Conservation (phyloP, 2,888 invertebrate species). For the Drosophila fulvimacula region DNA sequence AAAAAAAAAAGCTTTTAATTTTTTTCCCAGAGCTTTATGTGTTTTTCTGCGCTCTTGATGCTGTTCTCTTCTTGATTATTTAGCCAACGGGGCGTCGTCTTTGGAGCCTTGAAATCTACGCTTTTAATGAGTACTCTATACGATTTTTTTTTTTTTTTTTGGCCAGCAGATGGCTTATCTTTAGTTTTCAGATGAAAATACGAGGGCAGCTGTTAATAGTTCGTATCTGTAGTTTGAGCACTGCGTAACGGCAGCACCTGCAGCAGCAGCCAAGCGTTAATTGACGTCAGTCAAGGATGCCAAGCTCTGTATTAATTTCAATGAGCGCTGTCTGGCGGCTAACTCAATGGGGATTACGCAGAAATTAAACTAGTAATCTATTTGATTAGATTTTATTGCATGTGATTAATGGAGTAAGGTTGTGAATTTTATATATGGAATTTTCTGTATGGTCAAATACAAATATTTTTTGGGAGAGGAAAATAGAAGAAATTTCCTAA, state of each 20-base stretch:
- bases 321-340: background rate
- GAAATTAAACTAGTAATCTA: slow-evolving; percentile 1
- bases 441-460: background rate
- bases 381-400: too few species aligned
- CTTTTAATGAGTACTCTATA: slow-evolving; percentile 63
- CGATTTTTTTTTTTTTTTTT: slow-evolving; percentile 31
- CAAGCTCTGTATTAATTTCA: slow-evolving; percentile 8
- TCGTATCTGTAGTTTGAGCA: slow-evolving; percentile 7
- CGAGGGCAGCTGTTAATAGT: slow-evolving; percentile 44
- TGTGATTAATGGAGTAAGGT: too few species aligned
- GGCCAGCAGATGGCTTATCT: slow-evolving; percentile 65
- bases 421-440: too few species aligned
- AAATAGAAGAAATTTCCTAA: background rate
- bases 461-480: background rate
- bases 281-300: slow-evolving; percentile 66
- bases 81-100: slow-evolving; percentile 37
- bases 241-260: slow-evolving; percentile 2
- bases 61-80: slow-evolving; percentile 14
- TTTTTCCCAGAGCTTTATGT: slow-evolving; percentile 45
- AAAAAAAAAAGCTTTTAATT: slow-evolving; percentile 41
- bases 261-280: slow-evolving; percentile 56
- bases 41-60: slow-evolving; percentile 1
- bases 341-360: slow-evolving; percentile 14
- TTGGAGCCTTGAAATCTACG: slow-evolving; percentile 60
- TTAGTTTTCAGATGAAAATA: slow-evolving; percentile 64